phyloP scores from a whole-genome alignment of 1,140 invertebrate species.

The Psilanteris sp. region DNA sequence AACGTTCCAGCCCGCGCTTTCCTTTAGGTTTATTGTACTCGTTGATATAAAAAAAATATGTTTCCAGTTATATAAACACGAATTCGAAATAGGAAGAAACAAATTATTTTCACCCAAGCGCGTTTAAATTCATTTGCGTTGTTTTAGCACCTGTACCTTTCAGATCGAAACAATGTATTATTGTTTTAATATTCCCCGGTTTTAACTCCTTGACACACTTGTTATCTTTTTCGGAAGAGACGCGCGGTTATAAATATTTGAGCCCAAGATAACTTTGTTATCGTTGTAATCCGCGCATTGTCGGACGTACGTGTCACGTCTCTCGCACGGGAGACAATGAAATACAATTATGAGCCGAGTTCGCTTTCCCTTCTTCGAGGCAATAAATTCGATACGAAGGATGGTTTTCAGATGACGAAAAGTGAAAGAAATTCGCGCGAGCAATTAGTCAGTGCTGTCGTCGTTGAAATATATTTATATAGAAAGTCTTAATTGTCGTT shows the following conservation, averaged over 20 bases:
- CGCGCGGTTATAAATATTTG: conserved; percentile 22
- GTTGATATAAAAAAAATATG: too few species aligned
- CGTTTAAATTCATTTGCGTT: conserved; percentile 6
- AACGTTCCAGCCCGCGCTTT: too few species aligned
- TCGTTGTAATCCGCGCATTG: conserved; percentile 37
- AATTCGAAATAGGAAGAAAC: not conserved
- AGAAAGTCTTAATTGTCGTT: too few species aligned
- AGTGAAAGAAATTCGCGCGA: conserved; percentile 17
- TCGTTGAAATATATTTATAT: too few species aligned
- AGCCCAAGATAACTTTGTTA: conserved; percentile 28
- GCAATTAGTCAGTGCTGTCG: conserved; percentile 11
- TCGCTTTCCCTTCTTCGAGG: conserved; percentile 49
- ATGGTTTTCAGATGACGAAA: conserved; percentile 2
- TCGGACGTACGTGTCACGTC: conserved; percentile 18
- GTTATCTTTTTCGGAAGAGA: conserved; percentile 45
- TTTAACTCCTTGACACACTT: conserved; percentile 47
- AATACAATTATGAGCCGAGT: conserved; percentile 21
- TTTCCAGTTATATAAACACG: too few species aligned
- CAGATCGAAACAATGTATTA: conserved; percentile 27
- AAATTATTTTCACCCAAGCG: not conserved
- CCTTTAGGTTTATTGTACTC: too few species aligned
- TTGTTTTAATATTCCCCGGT: conserved; percentile 14
- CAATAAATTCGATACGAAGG: conserved; percentile 5
- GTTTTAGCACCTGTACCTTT: not conserved
- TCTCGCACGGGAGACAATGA: conserved; percentile 27